Evolutionary conservation across 30 jellyfish, hydroid and myxozoan species (phyloP), one percentile per base, ranked within the genome.

Genomic region (Morbakka virulenta): DNA sequence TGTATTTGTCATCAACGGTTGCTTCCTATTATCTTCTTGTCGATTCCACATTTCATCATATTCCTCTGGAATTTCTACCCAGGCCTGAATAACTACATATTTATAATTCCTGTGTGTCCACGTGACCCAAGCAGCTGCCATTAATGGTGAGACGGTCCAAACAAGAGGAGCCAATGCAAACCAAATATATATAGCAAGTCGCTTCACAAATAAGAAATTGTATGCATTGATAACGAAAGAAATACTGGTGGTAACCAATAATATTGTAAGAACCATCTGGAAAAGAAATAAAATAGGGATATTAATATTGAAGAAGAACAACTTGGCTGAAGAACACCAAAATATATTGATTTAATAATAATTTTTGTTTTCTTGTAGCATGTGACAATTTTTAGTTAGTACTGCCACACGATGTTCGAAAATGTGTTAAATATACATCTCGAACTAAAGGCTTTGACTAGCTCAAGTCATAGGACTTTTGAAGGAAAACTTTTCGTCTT

Each of bases 11-110:
- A 47, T 47, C 61, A n/a, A 47, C 61, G n/a, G 12, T 47, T 12
- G n/a, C n/a, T n/a, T n/a, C n/a, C n/a, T n/a, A n/a, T n/a, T n/a
- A n/a, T 72, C 84, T 22, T 28, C 25, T 4, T 50, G 53, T 28
- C 85, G 32, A n/a, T 52, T 49, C 90, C 90, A 79, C 4, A 79
- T 35, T 50, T 79, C 86, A 49, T 64, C 90, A 31, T 79, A 79
- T 35, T 52, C 35, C 32, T 79, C 90, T 0, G 85, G 85, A 6
- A 79, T 79, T 32, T 79, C 90, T 4, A 79, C 90, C 90, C 90
- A 79, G 2, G 90, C 79, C 26, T 79, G 90, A 11, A 79, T 64
- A 27, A 79, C 86, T 3, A 35, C 35, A 28, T 32, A 32, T 75
- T 75, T 75, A 22, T 32, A 35, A 14, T 75, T 51, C 4, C 64